Conservation (phyloP, 2,888 invertebrate species). For the Trachelus tabidus region DNA sequence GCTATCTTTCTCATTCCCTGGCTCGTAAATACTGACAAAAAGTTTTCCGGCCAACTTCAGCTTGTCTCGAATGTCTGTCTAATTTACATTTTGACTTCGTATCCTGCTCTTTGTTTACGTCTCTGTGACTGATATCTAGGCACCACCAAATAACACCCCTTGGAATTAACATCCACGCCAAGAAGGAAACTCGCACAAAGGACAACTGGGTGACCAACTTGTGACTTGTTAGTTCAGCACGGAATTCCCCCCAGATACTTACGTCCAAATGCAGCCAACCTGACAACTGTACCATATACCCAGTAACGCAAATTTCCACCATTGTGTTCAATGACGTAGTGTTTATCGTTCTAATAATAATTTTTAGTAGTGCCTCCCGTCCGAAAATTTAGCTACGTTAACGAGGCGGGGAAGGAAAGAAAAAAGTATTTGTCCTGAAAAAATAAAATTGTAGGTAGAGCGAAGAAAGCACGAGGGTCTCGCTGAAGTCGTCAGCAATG, state of each 20-base stretch:
- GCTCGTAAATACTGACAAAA: neutral
- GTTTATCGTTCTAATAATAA: neutral
- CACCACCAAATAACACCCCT: neutral
- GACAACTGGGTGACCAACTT: conserved; percentile 24
- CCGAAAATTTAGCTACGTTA: neutral
- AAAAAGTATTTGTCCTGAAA: neutral
- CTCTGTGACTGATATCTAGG: neutral
- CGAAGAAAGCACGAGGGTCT: neutral
- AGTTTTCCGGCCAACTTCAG: neutral
- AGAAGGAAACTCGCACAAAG: neutral
- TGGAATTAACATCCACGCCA: neutral
- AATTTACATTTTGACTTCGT: conserved; percentile 1
- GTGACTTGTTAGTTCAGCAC: neutral
- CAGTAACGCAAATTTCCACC: neutral
- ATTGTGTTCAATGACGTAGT: neutral
- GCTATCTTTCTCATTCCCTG: neutral
- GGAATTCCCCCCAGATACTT: neutral
- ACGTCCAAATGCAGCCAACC: neutral
- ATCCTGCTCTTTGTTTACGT: conserved; percentile 25
- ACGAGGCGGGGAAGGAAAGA: neutral
- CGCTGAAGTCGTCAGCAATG: neutral
- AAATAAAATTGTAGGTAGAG: neutral
- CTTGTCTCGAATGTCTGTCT: neutral
- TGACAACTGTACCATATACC: neutral
- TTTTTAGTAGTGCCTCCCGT: neutral